Evolutionary conservation across 64 coral and sea anemone genomes (phyloP).

Genomic region (Stichodactyla mertensii): DNA sequence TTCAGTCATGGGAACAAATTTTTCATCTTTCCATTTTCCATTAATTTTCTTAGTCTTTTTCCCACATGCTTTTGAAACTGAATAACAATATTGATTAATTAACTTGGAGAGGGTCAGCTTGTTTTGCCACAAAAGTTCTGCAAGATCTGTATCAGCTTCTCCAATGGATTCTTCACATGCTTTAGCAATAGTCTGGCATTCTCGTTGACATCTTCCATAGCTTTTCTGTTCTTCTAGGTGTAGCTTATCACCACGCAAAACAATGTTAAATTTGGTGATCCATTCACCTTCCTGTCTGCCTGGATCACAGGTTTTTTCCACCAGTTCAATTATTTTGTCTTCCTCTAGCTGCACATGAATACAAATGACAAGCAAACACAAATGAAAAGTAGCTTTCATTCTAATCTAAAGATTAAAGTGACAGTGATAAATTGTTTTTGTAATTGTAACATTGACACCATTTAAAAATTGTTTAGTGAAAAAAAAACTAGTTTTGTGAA

Average conservation of each 20-base stretch:
- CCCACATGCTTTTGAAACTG: constrained; percentile 63
- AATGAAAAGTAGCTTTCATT: neutral
- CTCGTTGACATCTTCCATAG: constrained; percentile 72
- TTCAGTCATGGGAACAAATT: constrained; percentile 74
- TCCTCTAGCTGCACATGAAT: constrained; percentile 62
- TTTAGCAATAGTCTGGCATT: constrained; percentile 96
- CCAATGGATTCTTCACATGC: constrained; percentile 86
- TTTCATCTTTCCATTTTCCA: constrained; percentile 69
- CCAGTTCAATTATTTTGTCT: constrained; percentile 88
- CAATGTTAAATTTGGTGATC: constrained; percentile 89
- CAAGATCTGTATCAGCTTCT: constrained; percentile 93
- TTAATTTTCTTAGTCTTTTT: constrained; percentile 58
- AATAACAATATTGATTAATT: constrained; percentile 92
- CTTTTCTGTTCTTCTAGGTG: constrained; percentile 55
- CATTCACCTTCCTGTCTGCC: constrained; percentile 93
- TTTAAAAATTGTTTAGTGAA: neutral
- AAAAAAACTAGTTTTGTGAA: neutral
- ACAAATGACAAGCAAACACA: neutral
- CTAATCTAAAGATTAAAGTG: neutral
- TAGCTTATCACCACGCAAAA: constrained; percentile 52
- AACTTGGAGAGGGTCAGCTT: constrained; percentile 83
- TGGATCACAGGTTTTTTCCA: constrained; percentile 91
- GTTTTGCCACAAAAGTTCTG: constrained; percentile 89
- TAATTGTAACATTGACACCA: neutral
- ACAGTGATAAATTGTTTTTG: neutral